Percentiles rank a stretch among this genome's conserved stretches.
phyloP scores from a whole-genome alignment of 2,113 vertebrate genomes.

The Menura novaehollandiae region DNA sequence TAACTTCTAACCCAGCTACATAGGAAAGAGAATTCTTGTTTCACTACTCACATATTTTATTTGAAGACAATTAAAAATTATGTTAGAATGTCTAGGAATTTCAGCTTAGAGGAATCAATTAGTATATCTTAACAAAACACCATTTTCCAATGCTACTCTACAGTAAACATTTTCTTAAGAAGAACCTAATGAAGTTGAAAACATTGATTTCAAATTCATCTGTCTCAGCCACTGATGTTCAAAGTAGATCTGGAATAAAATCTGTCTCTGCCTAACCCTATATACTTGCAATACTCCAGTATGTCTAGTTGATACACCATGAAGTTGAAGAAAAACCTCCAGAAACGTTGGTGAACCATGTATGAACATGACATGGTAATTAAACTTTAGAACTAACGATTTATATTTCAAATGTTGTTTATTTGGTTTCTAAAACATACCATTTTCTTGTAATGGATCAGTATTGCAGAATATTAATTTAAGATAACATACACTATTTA shows the following conservation, averaged over 20 bases:
- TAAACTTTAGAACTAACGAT: background rate
- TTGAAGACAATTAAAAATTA: background rate
- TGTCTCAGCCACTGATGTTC: background rate
- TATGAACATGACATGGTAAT: background rate
- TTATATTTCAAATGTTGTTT: background rate
- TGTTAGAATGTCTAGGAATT: background rate
- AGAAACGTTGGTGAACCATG: background rate
- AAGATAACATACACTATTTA: background rate
- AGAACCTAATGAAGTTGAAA: background rate
- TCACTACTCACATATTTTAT: background rate
- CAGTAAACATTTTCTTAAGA: background rate
- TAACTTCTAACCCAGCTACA: background rate
- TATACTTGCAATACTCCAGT: background rate
- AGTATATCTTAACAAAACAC: background rate
- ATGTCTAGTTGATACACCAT: background rate
- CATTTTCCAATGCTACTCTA: background rate
- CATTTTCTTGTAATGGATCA: background rate
- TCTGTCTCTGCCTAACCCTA: background rate
- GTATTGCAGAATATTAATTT: background rate
- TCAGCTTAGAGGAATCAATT: background rate
- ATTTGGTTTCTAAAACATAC: background rate
- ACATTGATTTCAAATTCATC: background rate
- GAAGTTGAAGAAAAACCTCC: background rate
- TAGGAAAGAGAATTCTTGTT: background rate
- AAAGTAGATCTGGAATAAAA: background rate